Base-by-base conservation (phyloP, 2,797 vertebrate species). In the Intellagama lesueurii region DNA sequence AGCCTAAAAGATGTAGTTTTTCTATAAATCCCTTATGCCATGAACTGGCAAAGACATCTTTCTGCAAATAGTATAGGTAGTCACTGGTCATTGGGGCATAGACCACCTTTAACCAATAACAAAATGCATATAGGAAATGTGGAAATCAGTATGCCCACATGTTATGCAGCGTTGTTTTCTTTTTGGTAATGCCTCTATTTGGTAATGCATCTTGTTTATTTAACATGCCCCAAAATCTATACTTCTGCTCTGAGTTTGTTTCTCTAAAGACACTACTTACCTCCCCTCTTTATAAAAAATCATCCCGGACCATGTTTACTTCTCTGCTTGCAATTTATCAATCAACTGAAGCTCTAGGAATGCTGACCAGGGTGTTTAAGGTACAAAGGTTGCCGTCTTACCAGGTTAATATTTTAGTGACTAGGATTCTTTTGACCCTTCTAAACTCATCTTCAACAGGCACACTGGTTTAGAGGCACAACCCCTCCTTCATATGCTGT, bases 351-450 rank as follows among this genome's bases (percentile, higher is more conserved):
- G 26, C 56, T 35, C 6, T 26, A 26, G 70, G 78, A 89, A 81
- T 85, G 87, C 83, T 82, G 70, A 86, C 47, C 79, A 16, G n/a
- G 35, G 28, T 22, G 7, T 35, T 60, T 32, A 69, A 26, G n/a
- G 83, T 86, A 73, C 87, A 88, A 88, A 88, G 90, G 87, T 77
- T 88, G 49, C 19, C 11, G 70, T 47, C 56, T 85, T 77, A 60
- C 5, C 32, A 35, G 77, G 90, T 91, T 90, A 90, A 90, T 85
- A 81, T 88, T 88, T 90, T 69, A 88, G 82, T 69, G 52, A 84
- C 30, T 56, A 17, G 66, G 82, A 85, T 56, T 80, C 82, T 52
- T 84, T 81, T 56, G 87, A 69, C 85, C 69, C 35, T 81, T 64
- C 60, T 44, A 52, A 9, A 30, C 56, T 76, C 72, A 28, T 76